A percentile compares a stretch with the other conserved stretches of the same genome.
Evolutionary conservation across 1,140 invertebrate species (phyloP).

Genomic region (Trachymyrmex septentrionalis): DNA sequence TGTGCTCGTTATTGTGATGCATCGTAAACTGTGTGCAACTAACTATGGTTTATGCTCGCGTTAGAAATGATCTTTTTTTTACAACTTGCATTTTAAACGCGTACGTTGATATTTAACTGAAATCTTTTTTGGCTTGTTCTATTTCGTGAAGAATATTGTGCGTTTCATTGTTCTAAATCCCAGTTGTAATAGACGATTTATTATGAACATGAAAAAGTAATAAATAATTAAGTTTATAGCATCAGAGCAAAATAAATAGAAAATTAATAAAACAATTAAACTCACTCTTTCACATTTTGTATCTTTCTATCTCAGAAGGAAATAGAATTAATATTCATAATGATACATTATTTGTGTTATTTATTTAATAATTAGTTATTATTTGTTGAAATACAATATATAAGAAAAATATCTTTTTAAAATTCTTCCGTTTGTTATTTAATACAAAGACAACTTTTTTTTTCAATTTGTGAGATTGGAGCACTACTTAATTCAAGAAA

Average conservation of each 20-base stretch:
- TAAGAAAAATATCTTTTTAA: background rate
- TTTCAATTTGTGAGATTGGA: background rate
- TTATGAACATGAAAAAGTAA: background rate
- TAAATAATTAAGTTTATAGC: background rate
- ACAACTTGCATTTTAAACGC: background rate
- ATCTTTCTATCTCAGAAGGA: background rate
- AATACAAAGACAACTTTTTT: background rate
- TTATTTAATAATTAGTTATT: background rate
- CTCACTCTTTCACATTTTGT: background rate
- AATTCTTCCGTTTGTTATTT: background rate
- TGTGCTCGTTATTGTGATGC: conserved; percentile 58
- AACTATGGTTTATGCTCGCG: conserved; percentile 7
- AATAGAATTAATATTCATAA: background rate
- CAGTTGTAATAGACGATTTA: conserved; percentile 1
- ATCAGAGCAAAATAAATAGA: background rate
- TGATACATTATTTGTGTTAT: background rate
- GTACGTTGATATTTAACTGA: conserved; percentile 36
- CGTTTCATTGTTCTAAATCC: background rate
- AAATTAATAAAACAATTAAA: background rate
- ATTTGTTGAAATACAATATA: background rate
- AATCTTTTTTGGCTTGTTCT: background rate
- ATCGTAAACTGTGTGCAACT: conserved; percentile 60
- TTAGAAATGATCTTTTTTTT: background rate
- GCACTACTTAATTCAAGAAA: background rate
- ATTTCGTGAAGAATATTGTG: background rate